These are phyloP conservation scores for Drosophila dives DNA, from an alignment of 2,888 invertebrate species.

Conservation along the genomic window DNA sequence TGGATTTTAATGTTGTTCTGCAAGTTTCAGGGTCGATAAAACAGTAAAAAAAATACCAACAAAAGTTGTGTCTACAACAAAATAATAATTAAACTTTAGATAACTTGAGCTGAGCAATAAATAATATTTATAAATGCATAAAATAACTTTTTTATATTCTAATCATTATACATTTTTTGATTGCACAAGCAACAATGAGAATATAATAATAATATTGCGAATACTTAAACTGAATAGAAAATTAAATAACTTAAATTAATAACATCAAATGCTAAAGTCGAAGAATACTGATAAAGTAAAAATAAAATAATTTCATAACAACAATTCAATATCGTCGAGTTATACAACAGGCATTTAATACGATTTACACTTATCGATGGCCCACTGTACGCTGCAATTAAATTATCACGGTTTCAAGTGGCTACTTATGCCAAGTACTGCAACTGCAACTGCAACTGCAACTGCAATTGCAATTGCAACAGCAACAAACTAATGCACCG, in stretches of 20 bases:
- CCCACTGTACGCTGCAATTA: conserved; percentile 40
- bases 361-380: conserved; percentile 1
- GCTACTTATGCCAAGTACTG: conserved; percentile 17
- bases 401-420: conserved; percentile 40
- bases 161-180: not conserved
- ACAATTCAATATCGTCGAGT: not conserved
- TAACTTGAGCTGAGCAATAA: not conserved
- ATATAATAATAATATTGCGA: not conserved
- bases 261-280: not conserved
- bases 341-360: not conserved
- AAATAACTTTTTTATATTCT: not conserved
- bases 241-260: not conserved
- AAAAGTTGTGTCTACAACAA: not conserved
- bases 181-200: not conserved
- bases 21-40: not conserved
- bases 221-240: not conserved
- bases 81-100: not conserved
- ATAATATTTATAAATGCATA: not conserved
- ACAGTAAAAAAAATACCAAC: not conserved
- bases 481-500: conserved; percentile 2
- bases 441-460: conserved; percentile 12
- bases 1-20: not conserved
- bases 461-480: conserved; percentile 7
- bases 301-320: not conserved
- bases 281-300: not conserved